Evolutionary conservation across 2,113 vertebrate species (phyloP), one percentile per base, ranked within the genome.

Genomic region (Uria lomvia): DNA sequence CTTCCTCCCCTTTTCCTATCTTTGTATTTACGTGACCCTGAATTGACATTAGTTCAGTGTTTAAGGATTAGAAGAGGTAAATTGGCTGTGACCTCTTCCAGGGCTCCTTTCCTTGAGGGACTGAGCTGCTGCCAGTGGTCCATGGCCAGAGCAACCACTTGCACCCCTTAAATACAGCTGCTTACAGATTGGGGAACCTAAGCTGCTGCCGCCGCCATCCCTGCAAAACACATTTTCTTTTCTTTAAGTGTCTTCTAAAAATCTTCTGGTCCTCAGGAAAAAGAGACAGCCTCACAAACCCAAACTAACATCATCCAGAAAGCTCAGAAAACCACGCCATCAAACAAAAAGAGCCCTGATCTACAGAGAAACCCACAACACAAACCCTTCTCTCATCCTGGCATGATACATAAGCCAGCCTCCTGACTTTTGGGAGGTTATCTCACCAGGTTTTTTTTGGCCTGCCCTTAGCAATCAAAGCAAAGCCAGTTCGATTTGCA

Each of bases 31-130:
- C 0, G 4, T 82, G 94, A 95, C 77, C 90, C 66, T 52, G 29
- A 78, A 38, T 15, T 75, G 81, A 95, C 87, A 84, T 71, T 29
- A 87, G 68, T 84, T 91, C 23, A 17, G 43, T 59, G 60, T 78
- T 88, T 94, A 49, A 95, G 85, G 85, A 92, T 73, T 49, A 81
- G 45, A 86, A 94, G 82, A 86, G 55, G 88, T 74, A 95, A 95
- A 94, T 68, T 1, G 26, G 63, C 32, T 84, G 7, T 22, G 24
- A 77, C 79, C 86, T 96, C 72, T 86, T 84, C 72, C 68, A 88
- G 42, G 72, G 42, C 29, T 86, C 74, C 36, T 77, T 42, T 86
- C 68, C 56, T 77, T 58, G 67, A 90, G 66, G 75, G 71, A 72
- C 63, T 45, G 55, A 91, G 75, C 26, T 11, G 4, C 36, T 94